A percentile compares a stretch with the other conserved stretches of the same genome.
Conservation (phyloP, 2,888 invertebrate species). For the Chymomyza fuscimana region DNA sequence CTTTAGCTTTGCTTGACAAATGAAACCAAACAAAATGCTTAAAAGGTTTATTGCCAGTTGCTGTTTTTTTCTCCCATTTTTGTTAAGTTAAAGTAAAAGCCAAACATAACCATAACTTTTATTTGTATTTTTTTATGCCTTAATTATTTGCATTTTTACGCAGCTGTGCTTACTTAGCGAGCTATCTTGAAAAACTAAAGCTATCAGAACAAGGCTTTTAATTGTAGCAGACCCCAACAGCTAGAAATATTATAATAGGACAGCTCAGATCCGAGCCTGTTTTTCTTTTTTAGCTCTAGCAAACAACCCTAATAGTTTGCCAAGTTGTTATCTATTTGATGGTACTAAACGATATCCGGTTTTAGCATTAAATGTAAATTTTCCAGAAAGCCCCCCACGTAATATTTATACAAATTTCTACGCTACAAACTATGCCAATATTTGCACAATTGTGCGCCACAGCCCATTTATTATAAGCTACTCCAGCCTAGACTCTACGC, state of each 20-base stretch:
- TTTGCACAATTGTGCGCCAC: constrained; percentile 43
- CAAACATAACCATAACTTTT: not conserved
- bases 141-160: constrained; percentile 22
- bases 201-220: not conserved
- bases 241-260: not conserved
- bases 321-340: not conserved
- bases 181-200: not conserved
- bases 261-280: not conserved
- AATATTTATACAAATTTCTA: not conserved
- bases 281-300: not conserved
- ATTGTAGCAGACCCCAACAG: not conserved
- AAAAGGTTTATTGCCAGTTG: not conserved
- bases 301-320: not conserved
- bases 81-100: no score
- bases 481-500: not conserved
- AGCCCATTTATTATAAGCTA: not conserved
- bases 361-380: not conserved
- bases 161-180: constrained; percentile 63
- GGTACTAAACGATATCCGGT: not conserved
- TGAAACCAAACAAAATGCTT: not conserved
- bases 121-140: not conserved
- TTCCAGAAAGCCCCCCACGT: not conserved
- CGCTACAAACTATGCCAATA: constrained; percentile 30
- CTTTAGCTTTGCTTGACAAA: not conserved
- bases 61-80: not conserved